phyloP scores from a whole-genome alignment of 2,113 vertebrate species.

The Theristicus caerulescens region DNA sequence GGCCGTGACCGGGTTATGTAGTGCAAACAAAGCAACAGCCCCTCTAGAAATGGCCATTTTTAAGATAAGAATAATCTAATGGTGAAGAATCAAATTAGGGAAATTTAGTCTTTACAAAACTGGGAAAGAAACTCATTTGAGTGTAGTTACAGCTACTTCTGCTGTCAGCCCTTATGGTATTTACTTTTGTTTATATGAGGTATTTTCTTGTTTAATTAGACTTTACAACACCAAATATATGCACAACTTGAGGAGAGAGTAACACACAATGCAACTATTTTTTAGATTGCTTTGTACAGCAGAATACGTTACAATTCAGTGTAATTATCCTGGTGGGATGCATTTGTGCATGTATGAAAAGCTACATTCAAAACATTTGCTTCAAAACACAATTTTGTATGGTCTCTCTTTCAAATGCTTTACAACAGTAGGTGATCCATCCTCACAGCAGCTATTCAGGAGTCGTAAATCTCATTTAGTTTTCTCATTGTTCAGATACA shows the following conservation, averaged over 20 bases:
- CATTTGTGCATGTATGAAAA: neutral
- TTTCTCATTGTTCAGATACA: neutral
- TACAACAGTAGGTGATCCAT: neutral
- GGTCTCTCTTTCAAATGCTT: neutral
- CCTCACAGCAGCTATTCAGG: neutral
- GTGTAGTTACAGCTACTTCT: neutral
- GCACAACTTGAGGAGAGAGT: neutral
- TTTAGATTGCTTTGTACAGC: neutral
- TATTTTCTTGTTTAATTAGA: conserved; percentile 13
- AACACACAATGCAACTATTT: neutral
- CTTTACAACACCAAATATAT: neutral
- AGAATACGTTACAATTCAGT: neutral
- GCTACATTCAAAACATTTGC: neutral
- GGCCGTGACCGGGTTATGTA: neutral
- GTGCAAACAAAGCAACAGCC: neutral
- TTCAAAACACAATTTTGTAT: neutral
- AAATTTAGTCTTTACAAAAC: neutral
- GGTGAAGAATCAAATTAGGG: neutral
- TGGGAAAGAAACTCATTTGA: neutral
- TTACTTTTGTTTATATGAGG: neutral
- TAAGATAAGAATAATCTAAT: neutral
- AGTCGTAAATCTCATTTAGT: neutral
- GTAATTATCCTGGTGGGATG: neutral
- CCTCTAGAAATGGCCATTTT: neutral
- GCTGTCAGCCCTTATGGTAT: neutral